A percentile compares a stretch with the other conserved stretches of the same genome.
Evolutionary conservation across 2,888 invertebrate genomes (phyloP).

Genomic region (Siphlonurus alternatus): DNA sequence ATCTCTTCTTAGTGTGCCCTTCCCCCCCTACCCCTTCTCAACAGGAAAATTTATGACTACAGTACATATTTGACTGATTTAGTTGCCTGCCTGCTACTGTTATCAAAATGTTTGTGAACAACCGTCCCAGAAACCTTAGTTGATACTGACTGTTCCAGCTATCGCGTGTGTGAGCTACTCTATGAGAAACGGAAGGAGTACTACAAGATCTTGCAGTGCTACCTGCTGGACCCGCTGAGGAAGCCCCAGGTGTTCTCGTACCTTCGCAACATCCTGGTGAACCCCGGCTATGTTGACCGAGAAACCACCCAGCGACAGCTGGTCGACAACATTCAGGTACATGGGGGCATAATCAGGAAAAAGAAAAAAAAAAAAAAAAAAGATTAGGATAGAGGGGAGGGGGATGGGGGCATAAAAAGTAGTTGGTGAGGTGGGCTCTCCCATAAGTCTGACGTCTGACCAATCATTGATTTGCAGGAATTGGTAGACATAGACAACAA

Average conservation of each 20-base stretch:
- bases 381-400: no score
- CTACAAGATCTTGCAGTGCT: conserved; percentile 47
- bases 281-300: neutral
- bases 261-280: conserved; percentile 25
- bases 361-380: neutral
- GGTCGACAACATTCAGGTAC: conserved; percentile 17
- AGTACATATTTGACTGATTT: no score
- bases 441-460: neutral
- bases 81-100: no score
- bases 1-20: no score
- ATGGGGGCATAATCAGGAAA: neutral
- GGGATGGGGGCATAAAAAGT: neutral
- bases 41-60: no score
- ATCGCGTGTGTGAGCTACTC: conserved; percentile 49
- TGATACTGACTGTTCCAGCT: conserved; percentile 35
- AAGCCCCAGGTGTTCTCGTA: conserved; percentile 40
- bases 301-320: conserved; percentile 20
- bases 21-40: no score
- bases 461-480: conserved; percentile 23
- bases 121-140: no score
- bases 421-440: neutral
- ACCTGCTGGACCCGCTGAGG: conserved; percentile 42
- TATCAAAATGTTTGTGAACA: no score
- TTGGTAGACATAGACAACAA: conserved; percentile 41
- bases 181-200: conserved; percentile 43